Base-by-base conservation (phyloP, 2,888 invertebrate genomes). In the Troglohyphantes excavatus region DNA sequence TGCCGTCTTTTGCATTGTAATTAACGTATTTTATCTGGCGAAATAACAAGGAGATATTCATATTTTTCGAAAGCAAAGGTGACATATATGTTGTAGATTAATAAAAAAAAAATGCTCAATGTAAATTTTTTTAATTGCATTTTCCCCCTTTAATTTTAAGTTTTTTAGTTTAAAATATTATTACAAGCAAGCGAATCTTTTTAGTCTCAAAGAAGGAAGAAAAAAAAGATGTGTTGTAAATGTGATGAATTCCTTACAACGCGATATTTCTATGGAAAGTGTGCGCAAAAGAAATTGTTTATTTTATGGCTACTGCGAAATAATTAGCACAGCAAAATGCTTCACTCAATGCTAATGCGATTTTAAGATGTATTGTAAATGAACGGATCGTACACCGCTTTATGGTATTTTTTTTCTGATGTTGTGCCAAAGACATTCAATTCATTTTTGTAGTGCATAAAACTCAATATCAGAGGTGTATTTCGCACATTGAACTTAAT, bases 101-200 rank as follows among this genome's bases (percentile, higher is more conserved):
- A 43, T 23, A 70, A 43, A 76, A 53, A 75, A 33, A 82, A 82
- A 82, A 59, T 82, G 82, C 82, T 82, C 82, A 82, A 82, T 82
- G 82, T 82, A 82, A 82, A 82, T 70, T 82, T 59, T 26, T 19
- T 59, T 29, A 68, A 81, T 73, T 23, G 46, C 68, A 43, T 67
- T 81, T 67, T 29, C 29, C 27, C n/a, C n/a, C 5, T 17, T 21
- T 53, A 23, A 75, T 75, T 29, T 65, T 2, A 11, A 17, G 1
- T n/a, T 5, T 53, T 78, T 78, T 78, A 23, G 39, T 23, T 65
- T 33, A 39, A n/a, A 19, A 23, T 59, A 78, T 61, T 65, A 23
- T 26, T 65, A 63, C 72, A 21, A 21, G n/a, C 61, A 26, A 78
- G n/a, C 29, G 17, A 33, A 19, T 11, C 7, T 68, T 68, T 68